Base-by-base conservation (phyloP, 1,140 invertebrate species). In the Akabosia matsudoensis region DNA sequence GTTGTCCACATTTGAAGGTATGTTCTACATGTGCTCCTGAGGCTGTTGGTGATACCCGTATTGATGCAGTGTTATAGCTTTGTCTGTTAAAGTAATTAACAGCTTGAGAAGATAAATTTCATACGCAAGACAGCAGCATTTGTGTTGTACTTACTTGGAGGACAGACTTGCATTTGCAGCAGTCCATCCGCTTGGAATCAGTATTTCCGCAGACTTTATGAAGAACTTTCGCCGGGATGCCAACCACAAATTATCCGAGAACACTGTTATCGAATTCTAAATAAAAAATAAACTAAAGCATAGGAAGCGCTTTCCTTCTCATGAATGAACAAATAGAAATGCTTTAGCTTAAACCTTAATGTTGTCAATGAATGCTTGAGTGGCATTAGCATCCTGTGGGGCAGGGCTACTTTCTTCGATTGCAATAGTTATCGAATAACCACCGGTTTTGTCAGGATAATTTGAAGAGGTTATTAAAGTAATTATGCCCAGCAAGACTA, bases 1-100 rank as follows among this genome's bases (percentile, higher is more conserved):
- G 56, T 30, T 54, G 31, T 7, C 73, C 77, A 72, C 80, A 79
- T 64, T 14, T 1, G 56, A 79, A 45, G 0, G 80, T 64, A 67
- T 81, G 79, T 45, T 78, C 75, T 0, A 56, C 76, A 56, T 70
- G 45, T 1, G 78, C 76, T 33, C 72, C 72, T 26, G n/a, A 26
- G 16, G 75, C 45, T 30, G 33, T 70, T 1, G 28, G 1, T 0
- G 77, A 77, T 28, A 78, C 22, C 14, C 75, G 76, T 18, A 81
- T 33, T 24, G 79, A 78, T 2, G 78, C 74, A 0, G n/a, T 71
- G 24, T 73, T 2, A 28, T 18, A 77, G 7, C 75, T 73, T 56
- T 76, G 72, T 22, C 80, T 81, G 16, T 61, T 61, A 22, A 61
- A n/a, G 7, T 24, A 61, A 16, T 10, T 24, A 10, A n/a, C 24